Evolutionary conservation across 2,888 invertebrate genomes (phyloP).

Genomic region (Tenthredo scrophulariae): DNA sequence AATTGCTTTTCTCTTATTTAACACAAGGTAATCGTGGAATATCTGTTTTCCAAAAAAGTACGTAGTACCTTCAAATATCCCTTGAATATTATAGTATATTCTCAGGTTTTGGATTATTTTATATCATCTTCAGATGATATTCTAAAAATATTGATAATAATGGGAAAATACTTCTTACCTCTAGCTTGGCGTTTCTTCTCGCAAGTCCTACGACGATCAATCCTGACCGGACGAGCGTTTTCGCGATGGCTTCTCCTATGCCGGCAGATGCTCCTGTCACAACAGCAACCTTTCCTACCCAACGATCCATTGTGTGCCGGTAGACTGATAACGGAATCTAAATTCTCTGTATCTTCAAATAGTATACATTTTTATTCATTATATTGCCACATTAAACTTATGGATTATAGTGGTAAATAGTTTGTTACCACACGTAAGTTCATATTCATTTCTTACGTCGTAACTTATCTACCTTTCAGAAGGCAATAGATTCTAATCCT

Average conservation of each 20-base stretch:
- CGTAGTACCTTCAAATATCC: too few species aligned
- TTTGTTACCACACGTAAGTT: neutral
- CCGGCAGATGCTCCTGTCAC: constrained; percentile 84
- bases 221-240: constrained; percentile 79
- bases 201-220: constrained; percentile 81
- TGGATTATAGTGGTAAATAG: neutral
- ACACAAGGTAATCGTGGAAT: too few species aligned
- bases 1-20: neutral
- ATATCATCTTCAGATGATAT: neutral
- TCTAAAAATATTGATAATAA: neutral
- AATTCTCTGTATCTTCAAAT: neutral
- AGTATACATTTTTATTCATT: neutral
- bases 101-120: neutral
- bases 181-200: constrained; percentile 78
- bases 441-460: neutral
- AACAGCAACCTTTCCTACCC: constrained; percentile 82
- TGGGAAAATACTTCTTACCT: constrained; percentile 63
- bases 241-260: constrained; percentile 80
- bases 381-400: neutral
- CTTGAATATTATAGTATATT: too few species aligned
- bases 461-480: neutral
- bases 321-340: neutral
- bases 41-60: too few species aligned
- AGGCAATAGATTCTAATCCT: neutral
- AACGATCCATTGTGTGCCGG: constrained; percentile 79